Conservation (phyloP, 2,797 vertebrate species). For the Danionella dracula region DNA sequence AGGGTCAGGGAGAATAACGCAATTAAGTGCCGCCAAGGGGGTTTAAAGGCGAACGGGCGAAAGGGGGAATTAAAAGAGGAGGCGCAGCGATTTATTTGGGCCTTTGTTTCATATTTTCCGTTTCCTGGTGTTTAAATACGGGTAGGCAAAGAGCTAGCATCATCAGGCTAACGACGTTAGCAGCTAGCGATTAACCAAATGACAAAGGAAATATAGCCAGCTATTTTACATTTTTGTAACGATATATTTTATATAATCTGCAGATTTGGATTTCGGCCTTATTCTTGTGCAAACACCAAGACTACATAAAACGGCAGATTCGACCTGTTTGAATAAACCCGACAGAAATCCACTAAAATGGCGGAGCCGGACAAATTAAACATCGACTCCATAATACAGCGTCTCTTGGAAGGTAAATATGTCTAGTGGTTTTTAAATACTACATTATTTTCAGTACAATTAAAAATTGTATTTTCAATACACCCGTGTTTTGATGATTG, state of each 20-base stretch:
- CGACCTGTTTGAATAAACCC: conserved; percentile 59
- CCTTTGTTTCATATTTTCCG: conserved; percentile 21
- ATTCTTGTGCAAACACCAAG: conserved; percentile 40
- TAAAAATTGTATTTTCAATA: too few relatives aligned
- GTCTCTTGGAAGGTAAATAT: conserved; percentile 76
- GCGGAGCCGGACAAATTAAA: conserved; percentile 84
- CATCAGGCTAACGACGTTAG: conserved; percentile 30
- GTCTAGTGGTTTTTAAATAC: background rate
- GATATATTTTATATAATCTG: conserved; percentile 3
- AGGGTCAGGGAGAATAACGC: conserved; percentile 40
- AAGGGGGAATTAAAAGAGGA: background rate
- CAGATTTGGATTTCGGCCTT: conserved; percentile 10
- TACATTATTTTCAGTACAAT: too few relatives aligned
- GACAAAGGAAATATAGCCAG: conserved; percentile 41
- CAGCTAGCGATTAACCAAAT: conserved; percentile 35
- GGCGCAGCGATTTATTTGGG: background rate
- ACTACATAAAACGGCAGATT: conserved; percentile 55
- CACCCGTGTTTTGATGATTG: too few relatives aligned
- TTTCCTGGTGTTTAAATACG: conserved; percentile 44
- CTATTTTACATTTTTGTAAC: background rate
- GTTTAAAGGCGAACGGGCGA: background rate
- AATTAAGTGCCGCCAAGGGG: conserved; percentile 32
- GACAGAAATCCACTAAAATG: conserved; percentile 71
- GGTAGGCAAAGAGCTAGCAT: conserved; percentile 50
- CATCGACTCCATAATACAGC: conserved; percentile 83